Evolutionary conservation across 2,888 invertebrate species (phyloP).

Genomic region (Eupithecia inturbata): DNA sequence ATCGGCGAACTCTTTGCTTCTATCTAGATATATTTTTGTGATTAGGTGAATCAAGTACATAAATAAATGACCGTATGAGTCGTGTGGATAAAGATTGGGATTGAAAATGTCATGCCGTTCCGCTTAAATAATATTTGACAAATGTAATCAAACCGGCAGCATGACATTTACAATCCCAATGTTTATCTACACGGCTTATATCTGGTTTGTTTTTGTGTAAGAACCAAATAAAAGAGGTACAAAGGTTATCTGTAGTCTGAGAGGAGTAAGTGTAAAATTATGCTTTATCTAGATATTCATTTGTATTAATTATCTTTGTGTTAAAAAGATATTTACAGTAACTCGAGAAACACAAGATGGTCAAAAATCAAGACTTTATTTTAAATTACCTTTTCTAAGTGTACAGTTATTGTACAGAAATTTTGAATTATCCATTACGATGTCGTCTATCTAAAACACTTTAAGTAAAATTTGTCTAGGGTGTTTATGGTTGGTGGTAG

Average conservation of each 20-base stretch:
- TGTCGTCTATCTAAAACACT: too few relatives aligned
- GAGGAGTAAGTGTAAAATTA: background rate
- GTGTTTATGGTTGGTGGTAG: background rate
- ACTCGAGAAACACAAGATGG: background rate
- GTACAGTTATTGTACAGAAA: too few relatives aligned
- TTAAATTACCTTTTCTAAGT: too few relatives aligned
- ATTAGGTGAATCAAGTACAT: background rate
- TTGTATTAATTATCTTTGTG: slow-evolving; percentile 12
- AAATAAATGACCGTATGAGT: background rate
- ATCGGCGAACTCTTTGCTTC: too few relatives aligned
- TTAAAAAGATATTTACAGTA: slow-evolving; percentile 13
- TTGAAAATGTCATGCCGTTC: background rate
- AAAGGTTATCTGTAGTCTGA: slow-evolving; percentile 6
- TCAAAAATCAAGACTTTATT: background rate
- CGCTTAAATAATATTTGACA: background rate
- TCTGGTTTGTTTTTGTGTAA: background rate
- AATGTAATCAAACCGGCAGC: background rate
- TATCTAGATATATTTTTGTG: too few relatives aligned
- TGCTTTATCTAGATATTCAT: slow-evolving; percentile 14
- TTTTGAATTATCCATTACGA: too few relatives aligned
- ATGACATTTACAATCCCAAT: background rate
- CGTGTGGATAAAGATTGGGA: background rate
- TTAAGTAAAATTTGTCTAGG: background rate
- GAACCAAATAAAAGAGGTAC: slow-evolving; percentile 16
- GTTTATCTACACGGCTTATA: background rate